These are phyloP conservation scores for Prunella strophiata DNA, from an alignment of 2,797 vertebrate genomes.

Conservation along the genomic window DNA sequence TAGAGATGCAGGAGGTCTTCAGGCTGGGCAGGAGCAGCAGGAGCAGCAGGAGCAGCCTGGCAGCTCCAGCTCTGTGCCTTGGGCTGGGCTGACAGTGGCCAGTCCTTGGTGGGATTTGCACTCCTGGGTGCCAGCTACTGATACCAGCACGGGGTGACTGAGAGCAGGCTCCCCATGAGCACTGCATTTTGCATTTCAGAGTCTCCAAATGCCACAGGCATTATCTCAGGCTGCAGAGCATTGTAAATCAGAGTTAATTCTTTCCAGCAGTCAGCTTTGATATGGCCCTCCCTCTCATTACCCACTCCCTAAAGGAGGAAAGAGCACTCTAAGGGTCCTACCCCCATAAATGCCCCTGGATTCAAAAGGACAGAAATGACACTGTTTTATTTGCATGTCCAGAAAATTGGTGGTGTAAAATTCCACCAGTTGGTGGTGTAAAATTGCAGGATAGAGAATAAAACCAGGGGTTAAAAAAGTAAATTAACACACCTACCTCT, in stretches of 20 bases:
- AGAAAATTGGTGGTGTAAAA: background rate
- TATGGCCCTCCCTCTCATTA: background rate
- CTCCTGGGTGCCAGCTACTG: background rate
- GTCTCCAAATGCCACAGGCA: background rate
- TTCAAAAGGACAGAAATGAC: background rate
- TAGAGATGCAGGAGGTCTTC: background rate
- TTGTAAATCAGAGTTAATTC: background rate
- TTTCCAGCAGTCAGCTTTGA: background rate
- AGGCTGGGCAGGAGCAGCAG: background rate
- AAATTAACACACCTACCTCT: background rate
- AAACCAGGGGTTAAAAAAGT: background rate
- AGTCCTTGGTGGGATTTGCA: background rate
- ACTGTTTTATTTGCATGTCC: background rate
- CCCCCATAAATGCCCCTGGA: background rate
- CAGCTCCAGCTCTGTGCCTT: background rate
- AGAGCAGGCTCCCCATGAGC: background rate
- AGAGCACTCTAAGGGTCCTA: background rate
- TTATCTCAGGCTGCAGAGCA: background rate
- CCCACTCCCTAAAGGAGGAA: background rate
- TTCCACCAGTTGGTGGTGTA: background rate
- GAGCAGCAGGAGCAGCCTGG: background rate
- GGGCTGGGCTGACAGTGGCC: background rate
- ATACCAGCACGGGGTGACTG: background rate
- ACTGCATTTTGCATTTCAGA: background rate
- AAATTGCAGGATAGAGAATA: background rate